Evolutionary conservation across 2,113 vertebrate species (phyloP).

Genomic region (Tetrao urogallus): DNA sequence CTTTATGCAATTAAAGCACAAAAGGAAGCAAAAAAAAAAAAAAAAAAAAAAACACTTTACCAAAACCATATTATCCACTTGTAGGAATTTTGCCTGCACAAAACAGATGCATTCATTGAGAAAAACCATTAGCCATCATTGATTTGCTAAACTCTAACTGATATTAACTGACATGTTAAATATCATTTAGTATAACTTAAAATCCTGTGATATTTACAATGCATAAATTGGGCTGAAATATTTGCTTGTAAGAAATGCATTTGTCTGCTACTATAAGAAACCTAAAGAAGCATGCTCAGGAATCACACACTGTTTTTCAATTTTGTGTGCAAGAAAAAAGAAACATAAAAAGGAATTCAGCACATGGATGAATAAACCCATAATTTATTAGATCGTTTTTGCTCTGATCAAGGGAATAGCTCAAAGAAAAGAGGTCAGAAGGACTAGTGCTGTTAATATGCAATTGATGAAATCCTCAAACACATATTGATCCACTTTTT

Average conservation of each 20-base stretch:
- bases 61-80: neutral
- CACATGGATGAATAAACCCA: slow-evolving; percentile 50
- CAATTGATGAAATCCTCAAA: slow-evolving; percentile 78
- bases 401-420: slow-evolving; percentile 70
- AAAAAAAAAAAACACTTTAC: neutral
- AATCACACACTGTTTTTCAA: neutral
- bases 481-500: slow-evolving; percentile 77
- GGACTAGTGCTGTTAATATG: slow-evolving; percentile 71
- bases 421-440: slow-evolving; percentile 72
- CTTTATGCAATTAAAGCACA: neutral
- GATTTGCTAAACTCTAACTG: neutral
- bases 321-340: slow-evolving; percentile 24
- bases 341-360: slow-evolving; percentile 38
- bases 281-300: neutral
- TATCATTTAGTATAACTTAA: neutral
- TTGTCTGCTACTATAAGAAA: neutral
- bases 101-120: neutral
- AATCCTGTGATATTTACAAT: neutral
- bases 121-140: neutral
- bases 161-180: neutral
- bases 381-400: slow-evolving; percentile 70
- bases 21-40: neutral
- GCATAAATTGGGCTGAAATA: neutral
- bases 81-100: neutral
- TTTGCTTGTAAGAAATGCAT: neutral